These are phyloP conservation scores for Gadopsis marmoratus DNA, from an alignment of 2,797 vertebrate species.

Conservation along the genomic window DNA sequence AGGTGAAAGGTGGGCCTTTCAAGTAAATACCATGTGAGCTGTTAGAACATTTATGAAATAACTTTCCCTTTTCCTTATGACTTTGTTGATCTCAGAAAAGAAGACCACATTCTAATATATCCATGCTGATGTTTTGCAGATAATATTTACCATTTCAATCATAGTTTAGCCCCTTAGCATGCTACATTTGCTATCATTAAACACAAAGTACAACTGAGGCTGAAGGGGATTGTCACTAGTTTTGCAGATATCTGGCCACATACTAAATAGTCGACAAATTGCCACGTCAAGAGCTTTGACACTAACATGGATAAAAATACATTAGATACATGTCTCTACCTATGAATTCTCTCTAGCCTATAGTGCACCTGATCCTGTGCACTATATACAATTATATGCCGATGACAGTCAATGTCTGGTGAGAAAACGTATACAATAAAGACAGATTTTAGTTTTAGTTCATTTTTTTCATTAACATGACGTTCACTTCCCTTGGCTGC, in stretches of 20 bases:
- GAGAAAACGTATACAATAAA: neutral
- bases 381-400: neutral
- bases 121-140: neutral
- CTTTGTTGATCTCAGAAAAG: neutral
- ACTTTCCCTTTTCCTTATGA: neutral
- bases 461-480: neutral
- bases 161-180: neutral
- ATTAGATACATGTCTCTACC: too few species aligned
- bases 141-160: neutral
- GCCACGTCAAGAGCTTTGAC: too few species aligned
- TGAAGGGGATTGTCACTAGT: neutral
- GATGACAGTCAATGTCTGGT: neutral
- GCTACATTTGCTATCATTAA: neutral
- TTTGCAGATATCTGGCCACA: neutral
- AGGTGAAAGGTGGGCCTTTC: neutral
- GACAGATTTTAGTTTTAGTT: too few species aligned
- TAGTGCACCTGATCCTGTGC: neutral
- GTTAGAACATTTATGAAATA: neutral
- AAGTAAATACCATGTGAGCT: conserved; percentile 1
- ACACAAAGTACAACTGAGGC: too few species aligned
- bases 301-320: too few species aligned
- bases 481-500: neutral
- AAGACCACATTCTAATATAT: neutral
- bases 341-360: neutral
- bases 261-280: neutral